These are phyloP conservation scores for Chelonus insularis DNA, from an alignment of 1,140 invertebrate genomes.

Conservation along the genomic window DNA sequence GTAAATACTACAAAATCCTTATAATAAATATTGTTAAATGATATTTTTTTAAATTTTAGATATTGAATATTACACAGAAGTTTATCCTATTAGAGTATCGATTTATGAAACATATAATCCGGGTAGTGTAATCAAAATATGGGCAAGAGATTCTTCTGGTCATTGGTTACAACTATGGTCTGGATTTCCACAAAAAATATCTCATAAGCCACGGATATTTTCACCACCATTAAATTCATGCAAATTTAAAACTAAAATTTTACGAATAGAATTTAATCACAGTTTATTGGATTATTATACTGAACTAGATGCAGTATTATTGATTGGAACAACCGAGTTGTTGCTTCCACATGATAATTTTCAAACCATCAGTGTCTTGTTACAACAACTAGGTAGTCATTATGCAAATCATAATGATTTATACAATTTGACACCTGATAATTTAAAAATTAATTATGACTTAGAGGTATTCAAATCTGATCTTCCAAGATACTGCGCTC, in stretches of 20 bases:
- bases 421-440: conserved; percentile 55
- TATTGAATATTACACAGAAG: conserved; percentile 72
- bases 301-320: conserved; percentile 82
- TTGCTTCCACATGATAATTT: conserved; percentile 45
- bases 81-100: conserved; percentile 75
- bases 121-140: conserved; percentile 81
- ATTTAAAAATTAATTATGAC: conserved; percentile 45
- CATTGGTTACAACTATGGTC: conserved; percentile 80
- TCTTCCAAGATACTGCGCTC: too few relatives aligned
- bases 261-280: conserved; percentile 81
- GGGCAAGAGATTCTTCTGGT: conserved; percentile 65
- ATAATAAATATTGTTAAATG: neutral
- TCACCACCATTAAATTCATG: conserved; percentile 66
- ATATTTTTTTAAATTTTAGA: conserved; percentile 58
- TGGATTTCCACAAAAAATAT: conserved; percentile 67
- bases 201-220: conserved; percentile 73
- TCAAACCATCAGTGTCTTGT: conserved; percentile 45
- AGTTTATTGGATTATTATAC: conserved; percentile 80
- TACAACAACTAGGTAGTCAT: conserved; percentile 41
- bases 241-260: conserved; percentile 53
- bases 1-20: conserved; percentile 15
- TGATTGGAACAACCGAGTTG: conserved; percentile 65
- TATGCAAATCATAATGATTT: conserved; percentile 39
- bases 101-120: conserved; percentile 92
- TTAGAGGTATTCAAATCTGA: too few relatives aligned